These are phyloP conservation scores for Emydoidea blandingii DNA, from an alignment of 2,797 vertebrate genomes.

Conservation along the genomic window DNA sequence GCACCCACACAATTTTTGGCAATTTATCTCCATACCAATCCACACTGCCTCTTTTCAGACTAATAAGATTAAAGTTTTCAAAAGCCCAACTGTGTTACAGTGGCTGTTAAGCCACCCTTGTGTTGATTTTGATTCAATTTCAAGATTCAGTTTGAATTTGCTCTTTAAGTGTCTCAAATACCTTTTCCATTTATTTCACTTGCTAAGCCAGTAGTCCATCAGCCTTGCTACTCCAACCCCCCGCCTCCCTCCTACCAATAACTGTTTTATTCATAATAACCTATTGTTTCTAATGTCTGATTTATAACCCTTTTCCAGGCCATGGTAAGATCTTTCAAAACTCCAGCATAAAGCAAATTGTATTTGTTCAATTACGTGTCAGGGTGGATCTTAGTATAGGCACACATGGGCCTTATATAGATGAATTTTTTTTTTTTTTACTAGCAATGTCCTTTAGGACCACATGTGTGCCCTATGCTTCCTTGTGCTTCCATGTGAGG, in stretches of 20 bases:
- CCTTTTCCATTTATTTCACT: conserved; percentile 1
- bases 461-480: not conserved
- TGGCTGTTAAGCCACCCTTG: conserved; percentile 26
- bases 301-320: not conserved
- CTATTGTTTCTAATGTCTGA: not conserved
- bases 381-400: not conserved
- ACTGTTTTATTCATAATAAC: not conserved
- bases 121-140: conserved; percentile 24
- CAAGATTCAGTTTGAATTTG: conserved; percentile 6
- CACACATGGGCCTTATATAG: not conserved
- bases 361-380: not conserved
- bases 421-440: not conserved
- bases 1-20: not conserved
- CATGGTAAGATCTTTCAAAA: not conserved
- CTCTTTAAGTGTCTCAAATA: conserved; percentile 10
- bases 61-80: not conserved
- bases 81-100: not conserved
- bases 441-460: not conserved
- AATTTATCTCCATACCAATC: not conserved
- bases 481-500: not conserved
- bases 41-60: not conserved
- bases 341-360: not conserved
- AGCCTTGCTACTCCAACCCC: not conserved
- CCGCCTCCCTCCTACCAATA: not conserved
- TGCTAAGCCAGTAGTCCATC: not conserved